Evolutionary conservation across 2,888 invertebrate genomes (phyloP), one percentile per base, ranked within the genome.

Genomic region (Spatulosminthurus flaviceps): DNA sequence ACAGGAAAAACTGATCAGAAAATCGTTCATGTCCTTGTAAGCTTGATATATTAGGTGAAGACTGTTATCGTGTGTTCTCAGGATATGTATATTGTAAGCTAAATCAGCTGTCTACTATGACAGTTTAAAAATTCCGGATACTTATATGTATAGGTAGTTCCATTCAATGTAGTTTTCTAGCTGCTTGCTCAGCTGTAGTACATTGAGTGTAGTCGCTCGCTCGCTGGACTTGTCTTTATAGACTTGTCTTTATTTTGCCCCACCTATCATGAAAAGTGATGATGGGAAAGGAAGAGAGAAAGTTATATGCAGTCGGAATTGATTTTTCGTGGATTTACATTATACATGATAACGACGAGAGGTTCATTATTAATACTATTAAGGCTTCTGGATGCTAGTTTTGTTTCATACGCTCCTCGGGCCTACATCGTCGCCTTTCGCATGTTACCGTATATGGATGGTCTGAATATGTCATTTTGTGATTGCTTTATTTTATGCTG

Each of bases 301-400:
- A 11, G 51, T 5, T 19, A n/a, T 51, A 51, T 51, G 51, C 51
- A 51, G 16, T n/a, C 1, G 51, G 9, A 51, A 51, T 51, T 51
- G 51, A 51, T 51, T 51, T 51, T 51, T 51, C 16, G 9, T 51
- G 16, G 51, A 51, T 51, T 51, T 51, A 19, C 51, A 51, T 51
- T 11, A 1, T 9, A 34, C n/a, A n/a, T n/a, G n/a, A n/a, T n/a
- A n/a, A n/a, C n/a, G 51, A 9, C 51, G 51, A 51, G 16, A 51
- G 51, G 51, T 51, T n/a, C 19, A 19, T 51, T 51, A 51, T 51
- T 51, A 51, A n/a, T 51, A 51, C n/a, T 51, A 51, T 51, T 51
- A 19, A 51, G 51, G 51, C 16, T 51, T 51, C 51, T 51, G 51
- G 16, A 19, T 51, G 51, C 16, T 19, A 51, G n/a, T 51, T 51